These are phyloP conservation scores for Suncus etruscus DNA, from an alignment of 2,113 vertebrate species.

Conservation along the genomic window DNA sequence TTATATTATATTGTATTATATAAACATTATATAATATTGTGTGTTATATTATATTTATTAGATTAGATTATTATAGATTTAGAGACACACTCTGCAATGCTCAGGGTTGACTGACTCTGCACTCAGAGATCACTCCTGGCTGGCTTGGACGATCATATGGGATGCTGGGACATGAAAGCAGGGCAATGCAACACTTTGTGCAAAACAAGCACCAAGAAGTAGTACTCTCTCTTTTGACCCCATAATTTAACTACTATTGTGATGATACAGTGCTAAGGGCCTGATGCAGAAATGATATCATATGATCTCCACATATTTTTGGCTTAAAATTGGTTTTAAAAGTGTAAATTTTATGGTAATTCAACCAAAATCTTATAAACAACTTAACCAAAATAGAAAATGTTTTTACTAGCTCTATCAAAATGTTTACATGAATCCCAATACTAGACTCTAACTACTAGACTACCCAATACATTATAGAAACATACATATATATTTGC, in stretches of 20 bases:
- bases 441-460: not conserved
- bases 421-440: constrained; percentile 12
- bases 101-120: no score
- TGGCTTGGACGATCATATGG: no score
- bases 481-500: not conserved
- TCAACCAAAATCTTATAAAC: not conserved
- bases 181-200: no score
- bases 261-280: not conserved
- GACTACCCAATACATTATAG: not conserved
- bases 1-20: no score
- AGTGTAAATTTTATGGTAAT: not conserved
- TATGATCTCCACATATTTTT: not conserved
- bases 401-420: constrained; percentile 5
- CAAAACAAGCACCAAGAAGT: no score
- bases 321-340: not conserved
- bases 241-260: not conserved
- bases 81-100: no score
- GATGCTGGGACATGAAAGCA: no score
- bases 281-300: not conserved
- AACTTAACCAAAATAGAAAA: constrained; percentile 24
- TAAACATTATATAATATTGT: no score
- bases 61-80: no score
- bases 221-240: no score
- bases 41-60: no score
- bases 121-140: no score